Base-by-base conservation (phyloP, 2,113 vertebrate genomes). In the Poecile atricapillus region DNA sequence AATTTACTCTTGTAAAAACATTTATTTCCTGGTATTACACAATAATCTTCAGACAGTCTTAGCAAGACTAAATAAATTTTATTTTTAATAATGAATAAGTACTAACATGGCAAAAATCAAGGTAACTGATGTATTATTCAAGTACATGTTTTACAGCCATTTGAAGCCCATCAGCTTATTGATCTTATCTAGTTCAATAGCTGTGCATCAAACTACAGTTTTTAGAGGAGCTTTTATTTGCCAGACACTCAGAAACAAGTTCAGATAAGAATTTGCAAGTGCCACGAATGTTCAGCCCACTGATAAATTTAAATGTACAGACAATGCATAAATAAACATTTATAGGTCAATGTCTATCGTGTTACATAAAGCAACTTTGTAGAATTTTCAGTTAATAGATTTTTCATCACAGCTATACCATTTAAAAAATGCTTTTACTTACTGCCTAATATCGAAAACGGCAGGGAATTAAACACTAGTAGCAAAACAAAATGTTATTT, bases 261-360 rank as follows among this genome's bases (percentile, higher is more conserved):
- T 89, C 80, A 87, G 95, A 92, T 90, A 94, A 96, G 69, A 84
- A 73, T 91, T 93, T 93, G 65, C n/a, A 91, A 95, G 65, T 43
- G 68, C 30, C n/a, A 49, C 0, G 8, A 90, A 76, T 80, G 56
- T 85, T 87, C 59, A 92, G 53, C 39, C 41, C 83, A 18, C 92
- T 93, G 70, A 56, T 77, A 62, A 83, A 86, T 89, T 83, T 84
- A 94, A 56, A 15, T 2, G 3, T 65, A n/a, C 60, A 94, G 58
- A 94, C 39, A 90, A 90, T 60, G 71, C 53, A 73, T 68, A 65
- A 88, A 90, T 73, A 97, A 86, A 73, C 68, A 70, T 71, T 83
- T 74, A 78, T 75, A 81, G 60, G 85, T 93, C 79, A 94, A 44
- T 64, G 50, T 80, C 96, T 86, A 88, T 87, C 33, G 0, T 80